Evolutionary conservation across 2,888 invertebrate species (phyloP), one percentile per base, ranked within the genome.

Genomic region (Tridacna gigas): DNA sequence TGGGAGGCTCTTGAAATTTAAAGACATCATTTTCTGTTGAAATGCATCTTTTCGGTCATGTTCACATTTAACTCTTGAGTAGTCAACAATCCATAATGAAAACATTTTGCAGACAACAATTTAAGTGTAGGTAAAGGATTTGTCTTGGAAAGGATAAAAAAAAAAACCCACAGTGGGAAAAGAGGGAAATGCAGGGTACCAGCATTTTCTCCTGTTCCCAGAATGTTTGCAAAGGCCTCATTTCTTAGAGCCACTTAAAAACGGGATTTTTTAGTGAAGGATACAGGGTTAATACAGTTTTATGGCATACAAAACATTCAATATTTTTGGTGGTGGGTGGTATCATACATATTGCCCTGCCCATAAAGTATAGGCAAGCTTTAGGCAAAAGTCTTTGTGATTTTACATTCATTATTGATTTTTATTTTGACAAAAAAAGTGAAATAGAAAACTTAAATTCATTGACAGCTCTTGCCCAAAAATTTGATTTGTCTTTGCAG

Each of bases 301-400:
- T 67, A 67, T 67, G 67, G 45, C 45, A 20, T 67, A 37, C 20
- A 67, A 67, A 67, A 67, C 37, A 45, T 67, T 67, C 67, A 67
- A 67, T 67, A 37, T 67, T 37, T 45, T 37, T 45, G 20, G 3
- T 45, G n/a, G 67, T 67, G 67, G 67, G 67, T 67, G 67, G 67
- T 67, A 45, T 25, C 63, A 3, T n/a, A 45, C n/a, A 67, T 37
- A 67, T 45, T 45, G 67, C n/a, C 45, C 67, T 45, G 67, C n/a
- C 45, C 67, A 26, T 67, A 37, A n/a, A 67, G 18, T 28, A 28
- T 45, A 26, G 15, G 45, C 67, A 67, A 11, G 45, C 45, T 67
- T 28, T 67, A 3, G 37, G 25, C 28, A 28, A 26, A 37, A n/a
- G 45, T 20, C 37, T 45, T 67, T 45, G 45, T 67, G 67, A 18